These are phyloP conservation scores for Reinhardtius hippoglossoides DNA, from an alignment of 2,113 vertebrate genomes.

Conservation along the genomic window DNA sequence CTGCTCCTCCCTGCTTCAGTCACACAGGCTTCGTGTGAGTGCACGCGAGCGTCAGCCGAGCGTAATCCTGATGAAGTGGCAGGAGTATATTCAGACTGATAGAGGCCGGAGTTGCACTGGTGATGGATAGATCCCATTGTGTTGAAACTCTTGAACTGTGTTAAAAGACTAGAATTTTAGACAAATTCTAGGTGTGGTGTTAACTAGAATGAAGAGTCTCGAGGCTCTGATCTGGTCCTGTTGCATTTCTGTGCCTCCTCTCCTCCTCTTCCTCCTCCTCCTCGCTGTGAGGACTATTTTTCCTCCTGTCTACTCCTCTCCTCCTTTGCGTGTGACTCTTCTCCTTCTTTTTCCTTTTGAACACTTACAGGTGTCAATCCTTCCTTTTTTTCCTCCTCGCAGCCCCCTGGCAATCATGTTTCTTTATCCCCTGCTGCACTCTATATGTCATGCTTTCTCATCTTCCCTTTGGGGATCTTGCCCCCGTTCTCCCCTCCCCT, in stretches of 20 bases:
- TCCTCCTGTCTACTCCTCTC: slow-evolving; percentile 34
- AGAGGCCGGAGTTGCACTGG: slow-evolving; percentile 70
- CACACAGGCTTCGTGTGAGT: slow-evolving; percentile 58
- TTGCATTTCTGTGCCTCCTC: slow-evolving; percentile 66
- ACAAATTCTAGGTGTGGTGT: slow-evolving; percentile 67
- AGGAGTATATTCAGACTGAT: slow-evolving; percentile 68
- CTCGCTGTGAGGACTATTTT: slow-evolving; percentile 16
- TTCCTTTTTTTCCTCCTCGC: slow-evolving; percentile 22
- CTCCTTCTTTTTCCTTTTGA: slow-evolving; percentile 47
- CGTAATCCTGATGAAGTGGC: slow-evolving; percentile 47
- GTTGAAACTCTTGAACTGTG: slow-evolving; percentile 60
- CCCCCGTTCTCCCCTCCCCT: slow-evolving; percentile 13
- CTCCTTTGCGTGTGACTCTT: slow-evolving; percentile 46
- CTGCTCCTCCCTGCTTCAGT: slow-evolving; percentile 61
- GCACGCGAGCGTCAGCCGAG: slow-evolving; percentile 53
- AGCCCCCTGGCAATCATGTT: slow-evolving; percentile 55
- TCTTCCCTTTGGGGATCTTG: slow-evolving; percentile 46
- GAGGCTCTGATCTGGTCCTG: slow-evolving; percentile 79
- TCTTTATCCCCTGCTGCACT: slow-evolving; percentile 55
- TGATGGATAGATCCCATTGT: slow-evolving; percentile 60
- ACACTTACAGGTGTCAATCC: slow-evolving; percentile 58
- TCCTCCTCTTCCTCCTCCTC: slow-evolving; percentile 38
- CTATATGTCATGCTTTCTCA: slow-evolving; percentile 61
- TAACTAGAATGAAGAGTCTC: slow-evolving; percentile 81
- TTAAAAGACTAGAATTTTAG: slow-evolving; percentile 63